Evolutionary conservation across 2,888 invertebrate genomes (phyloP).

Genomic region (Synergus laeviventris): DNA sequence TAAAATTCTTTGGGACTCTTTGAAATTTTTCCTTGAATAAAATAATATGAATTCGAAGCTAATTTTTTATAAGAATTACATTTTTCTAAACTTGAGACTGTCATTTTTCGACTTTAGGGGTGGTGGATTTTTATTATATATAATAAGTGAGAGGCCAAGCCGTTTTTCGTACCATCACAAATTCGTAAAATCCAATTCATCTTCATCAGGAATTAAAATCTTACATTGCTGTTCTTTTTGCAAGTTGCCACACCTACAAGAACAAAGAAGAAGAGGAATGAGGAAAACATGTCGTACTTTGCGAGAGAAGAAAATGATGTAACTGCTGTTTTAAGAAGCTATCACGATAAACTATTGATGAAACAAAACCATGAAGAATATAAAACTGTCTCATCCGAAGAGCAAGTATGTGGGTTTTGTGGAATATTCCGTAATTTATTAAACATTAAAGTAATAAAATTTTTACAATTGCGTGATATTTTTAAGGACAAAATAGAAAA

Average conservation of each 20-base stretch:
- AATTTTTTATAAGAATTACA: too few species aligned
- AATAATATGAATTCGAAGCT: too few species aligned
- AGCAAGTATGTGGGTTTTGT: slow-evolving; percentile 77
- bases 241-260: background rate
- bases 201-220: background rate
- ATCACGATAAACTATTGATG: slow-evolving; percentile 69
- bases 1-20: too few species aligned
- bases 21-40: too few species aligned
- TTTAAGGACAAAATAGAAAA: slow-evolving; percentile 79
- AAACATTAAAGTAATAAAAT: slow-evolving; percentile 4
- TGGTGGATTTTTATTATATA: too few species aligned
- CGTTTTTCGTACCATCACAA: too few species aligned
- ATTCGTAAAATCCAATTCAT: background rate
- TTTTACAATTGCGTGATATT: slow-evolving; percentile 46
- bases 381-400: slow-evolving; percentile 79
- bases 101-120: too few species aligned
- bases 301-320: slow-evolving; percentile 57
- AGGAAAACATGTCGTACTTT: slow-evolving; percentile 61
- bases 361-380: slow-evolving; percentile 80
- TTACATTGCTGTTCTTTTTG: background rate
- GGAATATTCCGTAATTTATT: background rate
- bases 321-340: slow-evolving; percentile 62
- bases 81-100: too few species aligned
- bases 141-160: too few species aligned
- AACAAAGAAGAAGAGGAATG: background rate